Conservation (phyloP, 2,113 vertebrate species). For the Apistogramma diplotaenia region DNA sequence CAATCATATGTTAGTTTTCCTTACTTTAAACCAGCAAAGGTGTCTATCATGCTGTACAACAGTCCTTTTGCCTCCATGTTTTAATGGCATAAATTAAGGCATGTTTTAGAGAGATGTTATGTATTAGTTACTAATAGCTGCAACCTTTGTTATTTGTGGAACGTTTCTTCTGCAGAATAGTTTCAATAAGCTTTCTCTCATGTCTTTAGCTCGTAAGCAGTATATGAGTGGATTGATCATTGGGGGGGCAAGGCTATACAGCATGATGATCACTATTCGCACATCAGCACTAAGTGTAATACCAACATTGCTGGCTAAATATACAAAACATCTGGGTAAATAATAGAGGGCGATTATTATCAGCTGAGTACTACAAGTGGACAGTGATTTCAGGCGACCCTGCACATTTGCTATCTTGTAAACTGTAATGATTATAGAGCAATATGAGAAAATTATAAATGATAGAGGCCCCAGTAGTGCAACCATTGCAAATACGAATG, state of each 20-base stretch:
- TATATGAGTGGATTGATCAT: conserved; percentile 72
- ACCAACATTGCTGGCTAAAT: conserved; percentile 51
- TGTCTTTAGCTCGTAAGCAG: conserved; percentile 65
- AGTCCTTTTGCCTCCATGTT: background rate
- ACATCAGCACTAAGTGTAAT: conserved; percentile 42
- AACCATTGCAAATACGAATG: conserved; percentile 51
- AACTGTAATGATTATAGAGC: conserved; percentile 51
- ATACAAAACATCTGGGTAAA: conserved; percentile 68
- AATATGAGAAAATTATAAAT: conserved; percentile 68
- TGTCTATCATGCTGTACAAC: background rate
- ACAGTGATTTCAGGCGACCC: conserved; percentile 56
- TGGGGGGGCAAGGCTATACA: conserved; percentile 64
- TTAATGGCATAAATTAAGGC: background rate
- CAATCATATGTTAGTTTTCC: no score
- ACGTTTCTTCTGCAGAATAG: background rate
- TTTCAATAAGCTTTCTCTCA: conserved; percentile 53
- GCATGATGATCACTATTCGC: conserved; percentile 56
- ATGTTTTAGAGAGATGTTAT: background rate
- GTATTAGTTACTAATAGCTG: background rate
- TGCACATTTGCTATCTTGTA: conserved; percentile 30
- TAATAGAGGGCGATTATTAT: conserved; percentile 65
- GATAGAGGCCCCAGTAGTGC: conserved; percentile 44
- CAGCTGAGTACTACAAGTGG: conserved; percentile 72
- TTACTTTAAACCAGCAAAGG: no score
- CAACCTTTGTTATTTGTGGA: conserved; percentile 13